phyloP scores from a whole-genome alignment of 2,888 invertebrate species.

The Lycocerus yunnanus region DNA sequence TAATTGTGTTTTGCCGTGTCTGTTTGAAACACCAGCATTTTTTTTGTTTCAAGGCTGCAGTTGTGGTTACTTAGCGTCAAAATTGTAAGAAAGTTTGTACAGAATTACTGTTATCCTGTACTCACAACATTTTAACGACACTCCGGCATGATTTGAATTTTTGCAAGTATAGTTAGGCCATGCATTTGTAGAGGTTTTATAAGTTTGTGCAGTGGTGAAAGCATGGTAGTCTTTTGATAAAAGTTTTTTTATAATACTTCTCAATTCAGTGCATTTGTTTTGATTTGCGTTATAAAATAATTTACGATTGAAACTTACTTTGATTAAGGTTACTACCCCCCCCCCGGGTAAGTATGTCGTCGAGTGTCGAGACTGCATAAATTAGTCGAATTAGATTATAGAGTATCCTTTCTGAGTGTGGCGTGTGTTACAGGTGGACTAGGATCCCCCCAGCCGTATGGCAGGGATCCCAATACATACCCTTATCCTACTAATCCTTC shows the following conservation, averaged over 20 bases:
- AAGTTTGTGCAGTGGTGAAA: constrained; percentile 39
- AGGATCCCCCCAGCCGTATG: constrained; percentile 62
- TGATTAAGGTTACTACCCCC: constrained; percentile 2
- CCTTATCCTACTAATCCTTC: constrained; percentile 53
- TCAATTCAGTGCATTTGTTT: constrained; percentile 26
- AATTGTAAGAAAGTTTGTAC: too few relatives aligned
- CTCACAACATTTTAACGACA: constrained; percentile 19
- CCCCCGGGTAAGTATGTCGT: constrained; percentile 24
- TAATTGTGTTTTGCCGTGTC: too few relatives aligned
- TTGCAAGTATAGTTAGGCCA: constrained; percentile 40
- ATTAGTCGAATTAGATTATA: constrained; percentile 23
- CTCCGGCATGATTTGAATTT: constrained; percentile 35
- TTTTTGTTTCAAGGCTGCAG: too few relatives aligned
- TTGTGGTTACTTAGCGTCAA: too few relatives aligned
- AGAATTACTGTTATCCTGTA: not conserved
- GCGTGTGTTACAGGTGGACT: constrained; percentile 64
- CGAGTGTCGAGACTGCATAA: constrained; percentile 27
- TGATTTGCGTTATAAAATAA: constrained; percentile 10
- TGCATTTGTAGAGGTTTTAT: constrained; percentile 40
- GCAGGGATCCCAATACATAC: constrained; percentile 57
- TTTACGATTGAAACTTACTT: constrained; percentile 11
- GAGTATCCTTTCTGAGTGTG: constrained; percentile 43
- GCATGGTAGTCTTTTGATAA: constrained; percentile 37
- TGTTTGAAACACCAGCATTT: too few relatives aligned
- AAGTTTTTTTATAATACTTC: constrained; percentile 30